These are phyloP conservation scores for Lissonota sp. DNA, from an alignment of 2,888 invertebrate genomes.

Conservation along the genomic window DNA sequence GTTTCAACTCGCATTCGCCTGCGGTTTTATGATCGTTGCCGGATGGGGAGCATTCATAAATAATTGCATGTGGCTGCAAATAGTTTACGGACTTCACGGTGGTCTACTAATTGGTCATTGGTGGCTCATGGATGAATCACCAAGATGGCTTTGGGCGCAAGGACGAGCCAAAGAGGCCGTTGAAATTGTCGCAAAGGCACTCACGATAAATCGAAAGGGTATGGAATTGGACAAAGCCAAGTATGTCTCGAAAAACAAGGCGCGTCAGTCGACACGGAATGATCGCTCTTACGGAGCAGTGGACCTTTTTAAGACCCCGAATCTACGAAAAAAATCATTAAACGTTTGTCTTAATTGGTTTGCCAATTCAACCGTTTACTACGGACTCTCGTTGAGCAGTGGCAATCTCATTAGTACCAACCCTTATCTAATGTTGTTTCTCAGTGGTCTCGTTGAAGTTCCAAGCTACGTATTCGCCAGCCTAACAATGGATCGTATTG, in stretches of 20 bases:
- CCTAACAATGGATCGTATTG: constrained; percentile 90
- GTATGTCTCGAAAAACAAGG: constrained; percentile 87
- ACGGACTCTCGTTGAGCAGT: constrained; percentile 92
- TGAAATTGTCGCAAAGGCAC: constrained; percentile 90
- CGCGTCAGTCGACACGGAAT: constrained; percentile 78
- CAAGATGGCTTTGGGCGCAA: constrained; percentile 94
- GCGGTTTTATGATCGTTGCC: constrained; percentile 92
- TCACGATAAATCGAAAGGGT: constrained; percentile 89
- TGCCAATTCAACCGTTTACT: constrained; percentile 94
- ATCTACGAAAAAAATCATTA: constrained; percentile 90
- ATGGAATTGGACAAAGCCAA: constrained; percentile 88
- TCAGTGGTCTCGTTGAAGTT: constrained; percentile 91
- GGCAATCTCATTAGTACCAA: constrained; percentile 93
- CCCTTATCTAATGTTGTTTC: constrained; percentile 91
- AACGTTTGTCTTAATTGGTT: constrained; percentile 95
- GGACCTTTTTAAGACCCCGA: constrained; percentile 93
- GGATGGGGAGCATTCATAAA: constrained; percentile 92
- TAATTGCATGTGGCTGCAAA: constrained; percentile 90
- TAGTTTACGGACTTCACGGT: constrained; percentile 91
- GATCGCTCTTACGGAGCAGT: constrained; percentile 86
- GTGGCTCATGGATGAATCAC: constrained; percentile 96
- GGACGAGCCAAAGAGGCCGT: constrained; percentile 90
- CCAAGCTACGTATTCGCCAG: constrained; percentile 91
- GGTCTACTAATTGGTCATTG: constrained; percentile 90
- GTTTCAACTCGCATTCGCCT: constrained; percentile 92